Evolutionary conservation across 2,888 invertebrate species (phyloP), one percentile per base, ranked within the genome.

Genomic region (Platerodrilus igneus): DNA sequence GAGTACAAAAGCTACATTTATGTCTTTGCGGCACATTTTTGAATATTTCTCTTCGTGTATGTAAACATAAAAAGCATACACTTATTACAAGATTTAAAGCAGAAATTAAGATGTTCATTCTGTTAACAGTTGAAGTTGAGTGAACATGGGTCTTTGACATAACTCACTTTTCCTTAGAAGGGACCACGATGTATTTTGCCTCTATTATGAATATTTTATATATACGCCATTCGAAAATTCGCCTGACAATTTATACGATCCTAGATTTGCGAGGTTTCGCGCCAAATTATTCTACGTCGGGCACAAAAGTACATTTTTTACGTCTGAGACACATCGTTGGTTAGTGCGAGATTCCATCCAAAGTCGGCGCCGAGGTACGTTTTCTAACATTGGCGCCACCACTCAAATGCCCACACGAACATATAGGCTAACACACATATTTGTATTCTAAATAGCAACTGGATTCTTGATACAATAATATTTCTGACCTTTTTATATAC

Each of bases 391-490:
- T 48, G 53, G 51, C 53, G 51, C 48, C 50, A 38, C 45, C 45
- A 45, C 41, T 44, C 37, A 40, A 51, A 50, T 51, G 51, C 54
- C 50, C 50, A 48, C 41, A 34, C 47, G 47, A 51, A 54, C n/a
- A n/a, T 51, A 50, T 53, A 53, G 53, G 50, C 53, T 48, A 49
- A 52, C 48, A 47, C 51, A 46, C 51, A 54, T 50, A 56, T 55
- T 52, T 58, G 51, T 54, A 52, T 56, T 51, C 55, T 43, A 50
- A 55, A 50, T 55, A 51, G 46, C 45, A 45, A 50, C 45, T 48
- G 42, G 50, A 51, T 49, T 49, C 47, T 50, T 51, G 50, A 50
- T 53, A 54, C 55, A 53, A 53, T n/a, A n/a, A n/a, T n/a, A n/a
- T 51, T 53, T 51, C 46, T 52, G 51, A 51, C 51, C 50, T 53